Evolutionary conservation across 2,888 invertebrate species (phyloP).

Genomic region (Hydrotaea diabolus): DNA sequence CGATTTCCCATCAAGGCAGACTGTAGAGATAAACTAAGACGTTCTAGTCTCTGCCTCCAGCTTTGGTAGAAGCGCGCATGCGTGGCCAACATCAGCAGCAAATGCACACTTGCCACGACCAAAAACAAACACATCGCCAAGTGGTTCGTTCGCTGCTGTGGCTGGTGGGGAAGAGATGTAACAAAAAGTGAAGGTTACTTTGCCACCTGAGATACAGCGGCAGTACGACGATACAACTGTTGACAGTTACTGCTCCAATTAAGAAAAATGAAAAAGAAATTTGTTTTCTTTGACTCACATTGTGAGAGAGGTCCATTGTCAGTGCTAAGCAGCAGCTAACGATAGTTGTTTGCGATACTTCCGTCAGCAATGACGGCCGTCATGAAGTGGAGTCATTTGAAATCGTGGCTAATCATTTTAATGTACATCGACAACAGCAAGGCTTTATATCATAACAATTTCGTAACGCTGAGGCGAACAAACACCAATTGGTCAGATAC

Average conservation of each 20-base stretch:
- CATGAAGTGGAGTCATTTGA: slow-evolving; percentile 54
- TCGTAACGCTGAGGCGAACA: slow-evolving; percentile 71
- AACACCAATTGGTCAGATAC: slow-evolving; percentile 24
- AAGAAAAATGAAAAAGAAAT: slow-evolving; percentile 73
- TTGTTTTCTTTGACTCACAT: slow-evolving; percentile 6
- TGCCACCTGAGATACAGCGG: slow-evolving; percentile 63
- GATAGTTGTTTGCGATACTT: slow-evolving; percentile 73
- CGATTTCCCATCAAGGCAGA: background rate
- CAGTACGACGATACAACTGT: background rate
- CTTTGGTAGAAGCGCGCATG: slow-evolving; percentile 69
- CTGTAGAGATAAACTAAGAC: too few relatives aligned
- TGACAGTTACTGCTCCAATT: slow-evolving; percentile 79
- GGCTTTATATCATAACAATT: slow-evolving; percentile 63
- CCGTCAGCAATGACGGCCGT: slow-evolving; percentile 77
- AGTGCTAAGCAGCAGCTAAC: slow-evolving; percentile 31
- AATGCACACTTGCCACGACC: slow-evolving; percentile 5
- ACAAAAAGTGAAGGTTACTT: slow-evolving; percentile 77
- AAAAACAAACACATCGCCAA: slow-evolving; percentile 39
- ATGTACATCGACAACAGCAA: slow-evolving; percentile 18
- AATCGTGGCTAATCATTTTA: slow-evolving; percentile 45
- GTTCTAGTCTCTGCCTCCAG: background rate
- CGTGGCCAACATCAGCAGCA: slow-evolving; percentile 69
- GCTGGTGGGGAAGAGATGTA: background rate
- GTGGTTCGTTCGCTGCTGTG: background rate
- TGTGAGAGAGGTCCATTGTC: slow-evolving; percentile 25